Evolutionary conservation across 2,113 vertebrate genomes (phyloP).

Genomic region (Neogobius melanostomus): DNA sequence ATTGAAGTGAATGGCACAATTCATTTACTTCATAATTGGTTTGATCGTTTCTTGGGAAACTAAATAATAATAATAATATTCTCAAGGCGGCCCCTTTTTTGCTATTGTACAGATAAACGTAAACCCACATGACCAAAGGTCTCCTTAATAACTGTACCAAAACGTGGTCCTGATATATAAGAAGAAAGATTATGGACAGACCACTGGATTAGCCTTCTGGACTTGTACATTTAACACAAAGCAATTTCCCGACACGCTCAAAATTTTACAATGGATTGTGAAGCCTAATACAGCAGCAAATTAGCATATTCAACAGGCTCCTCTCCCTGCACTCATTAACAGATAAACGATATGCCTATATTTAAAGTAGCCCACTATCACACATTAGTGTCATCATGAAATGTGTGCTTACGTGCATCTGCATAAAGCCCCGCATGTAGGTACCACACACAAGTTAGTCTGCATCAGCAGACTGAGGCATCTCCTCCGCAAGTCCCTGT

Average conservation of each 20-base stretch:
- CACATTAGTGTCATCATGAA: constrained; percentile 67
- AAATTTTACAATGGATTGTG: constrained; percentile 86
- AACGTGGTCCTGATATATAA: constrained; percentile 45
- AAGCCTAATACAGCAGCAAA: constrained; percentile 95
- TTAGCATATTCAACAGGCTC: constrained; percentile 98
- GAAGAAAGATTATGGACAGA: constrained; percentile 35
- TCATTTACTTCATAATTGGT: too few species aligned
- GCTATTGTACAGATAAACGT: neutral
- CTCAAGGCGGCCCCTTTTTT: neutral
- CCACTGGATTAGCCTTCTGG: constrained; percentile 47
- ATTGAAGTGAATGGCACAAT: too few species aligned
- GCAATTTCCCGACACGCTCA: constrained; percentile 72
- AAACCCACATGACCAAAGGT: neutral
- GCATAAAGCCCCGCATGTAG: constrained; percentile 16
- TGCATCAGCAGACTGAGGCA: constrained; percentile 19
- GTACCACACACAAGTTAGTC: constrained; percentile 18
- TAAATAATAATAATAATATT: too few species aligned
- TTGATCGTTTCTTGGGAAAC: too few species aligned
- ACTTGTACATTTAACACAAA: constrained; percentile 65
- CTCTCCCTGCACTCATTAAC: constrained; percentile 94
- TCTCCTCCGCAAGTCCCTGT: constrained; percentile 49
- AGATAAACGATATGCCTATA: constrained; percentile 96
- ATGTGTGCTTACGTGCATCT: constrained; percentile 36
- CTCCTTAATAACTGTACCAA: constrained; percentile 50
- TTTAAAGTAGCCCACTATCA: constrained; percentile 85